These are phyloP conservation scores for Pseudomyrmex sp. DNA, from an alignment of 1,140 invertebrate species.

Conservation along the genomic window DNA sequence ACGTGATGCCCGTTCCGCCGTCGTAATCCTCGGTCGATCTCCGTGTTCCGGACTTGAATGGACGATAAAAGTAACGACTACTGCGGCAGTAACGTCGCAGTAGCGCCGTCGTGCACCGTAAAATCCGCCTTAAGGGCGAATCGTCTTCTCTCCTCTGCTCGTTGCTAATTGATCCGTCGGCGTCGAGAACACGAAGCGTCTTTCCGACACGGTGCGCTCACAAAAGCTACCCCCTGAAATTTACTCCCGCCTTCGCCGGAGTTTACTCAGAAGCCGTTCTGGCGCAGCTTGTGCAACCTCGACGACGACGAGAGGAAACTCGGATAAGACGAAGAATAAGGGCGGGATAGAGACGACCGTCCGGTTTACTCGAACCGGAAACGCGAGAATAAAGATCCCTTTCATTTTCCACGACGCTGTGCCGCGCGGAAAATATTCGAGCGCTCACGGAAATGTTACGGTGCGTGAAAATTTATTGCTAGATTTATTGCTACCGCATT, in stretches of 20 bases:
- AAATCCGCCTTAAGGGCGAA: constrained; percentile 29
- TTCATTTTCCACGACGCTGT: constrained; percentile 38
- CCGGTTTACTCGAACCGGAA: constrained; percentile 34
- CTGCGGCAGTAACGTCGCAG: constrained; percentile 55
- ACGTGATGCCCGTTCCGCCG: constrained; percentile 19
- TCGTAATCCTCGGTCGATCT: constrained; percentile 65
- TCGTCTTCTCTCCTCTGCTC: constrained; percentile 28
- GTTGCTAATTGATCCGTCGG: constrained; percentile 69
- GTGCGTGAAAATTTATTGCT: not conserved
- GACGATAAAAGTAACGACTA: constrained; percentile 69
- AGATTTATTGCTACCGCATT: not conserved
- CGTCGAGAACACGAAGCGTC: constrained; percentile 50
- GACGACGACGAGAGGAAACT: constrained; percentile 32
- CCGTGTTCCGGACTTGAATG: constrained; percentile 60
- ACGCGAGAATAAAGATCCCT: constrained; percentile 31
- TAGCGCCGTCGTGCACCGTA: constrained; percentile 44
- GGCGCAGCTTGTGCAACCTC: not conserved
- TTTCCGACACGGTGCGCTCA: constrained; percentile 50
- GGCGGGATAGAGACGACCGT: constrained; percentile 31
- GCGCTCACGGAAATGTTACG: not conserved
- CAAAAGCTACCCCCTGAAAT: constrained; percentile 53
- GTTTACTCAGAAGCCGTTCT: constrained; percentile 35
- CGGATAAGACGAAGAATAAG: constrained; percentile 31
- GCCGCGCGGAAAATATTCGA: constrained; percentile 22
- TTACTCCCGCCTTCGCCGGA: constrained; percentile 44